Conservation (phyloP, 2,797 vertebrate genomes). For the Hydrophis major region DNA sequence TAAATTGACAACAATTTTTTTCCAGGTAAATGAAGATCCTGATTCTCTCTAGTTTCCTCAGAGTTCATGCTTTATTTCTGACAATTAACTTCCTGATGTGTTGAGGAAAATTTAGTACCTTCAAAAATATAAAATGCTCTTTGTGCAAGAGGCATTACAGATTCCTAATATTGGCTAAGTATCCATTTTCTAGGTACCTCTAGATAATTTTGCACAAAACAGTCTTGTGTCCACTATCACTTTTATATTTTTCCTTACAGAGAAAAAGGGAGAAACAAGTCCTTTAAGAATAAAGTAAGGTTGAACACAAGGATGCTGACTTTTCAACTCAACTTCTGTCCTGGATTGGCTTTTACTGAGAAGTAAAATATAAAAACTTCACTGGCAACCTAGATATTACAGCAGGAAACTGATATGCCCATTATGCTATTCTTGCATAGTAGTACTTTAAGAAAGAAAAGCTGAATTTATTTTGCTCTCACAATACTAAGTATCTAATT, state of each 20-base stretch:
- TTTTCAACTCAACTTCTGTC: neutral
- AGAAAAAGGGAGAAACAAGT: neutral
- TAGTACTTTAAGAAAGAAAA: neutral
- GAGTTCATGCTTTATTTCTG: neutral
- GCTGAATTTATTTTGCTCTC: neutral
- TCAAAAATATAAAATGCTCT: neutral
- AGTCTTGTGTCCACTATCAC: neutral
- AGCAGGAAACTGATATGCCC: neutral
- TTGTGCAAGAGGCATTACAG: neutral
- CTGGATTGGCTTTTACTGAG: neutral
- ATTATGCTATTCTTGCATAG: neutral
- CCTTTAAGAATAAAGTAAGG: neutral
- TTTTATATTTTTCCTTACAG: neutral
- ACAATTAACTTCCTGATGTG: neutral
- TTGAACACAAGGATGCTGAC: neutral
- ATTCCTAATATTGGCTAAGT: neutral
- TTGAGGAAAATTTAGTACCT: neutral
- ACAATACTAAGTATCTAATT: neutral
- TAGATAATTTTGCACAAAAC: neutral
- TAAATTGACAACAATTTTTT: neutral
- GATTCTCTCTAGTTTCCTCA: neutral
- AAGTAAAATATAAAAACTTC: neutral
- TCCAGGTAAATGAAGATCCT: neutral
- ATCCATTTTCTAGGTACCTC: neutral
- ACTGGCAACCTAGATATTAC: neutral